A percentile compares a stretch with the other conserved stretches of the same genome.
Conservation (phyloP, 2,113 vertebrate genomes). For the Nansenia antarctica region DNA sequence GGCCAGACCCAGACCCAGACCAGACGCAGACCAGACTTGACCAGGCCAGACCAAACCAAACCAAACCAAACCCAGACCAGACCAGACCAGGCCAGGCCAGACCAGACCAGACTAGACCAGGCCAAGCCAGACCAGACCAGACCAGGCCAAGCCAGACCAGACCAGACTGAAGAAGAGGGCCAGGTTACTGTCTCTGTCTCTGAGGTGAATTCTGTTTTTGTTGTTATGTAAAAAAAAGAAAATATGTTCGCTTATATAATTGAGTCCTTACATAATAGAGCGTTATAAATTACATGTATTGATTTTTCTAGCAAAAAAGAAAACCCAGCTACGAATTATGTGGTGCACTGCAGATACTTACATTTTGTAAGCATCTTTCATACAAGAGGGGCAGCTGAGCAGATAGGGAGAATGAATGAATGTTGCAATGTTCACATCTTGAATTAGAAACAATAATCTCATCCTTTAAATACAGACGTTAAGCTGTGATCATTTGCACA, state of each 20-base stretch:
- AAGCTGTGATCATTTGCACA: slow-evolving; percentile 48
- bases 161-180: no score
- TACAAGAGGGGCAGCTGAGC: slow-evolving; percentile 54
- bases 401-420: slow-evolving; percentile 41
- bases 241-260: slow-evolving; percentile 60
- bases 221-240: slow-evolving; percentile 50
- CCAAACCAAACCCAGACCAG: no score
- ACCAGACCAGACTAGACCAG: no score
- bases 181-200: no score
- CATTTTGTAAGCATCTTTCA: slow-evolving; percentile 68
- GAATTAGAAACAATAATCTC: slow-evolving; percentile 66
- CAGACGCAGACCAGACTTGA: no score
- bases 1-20: no score
- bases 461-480: slow-evolving; percentile 43
- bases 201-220: slow-evolving; percentile 31
- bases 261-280: slow-evolving; percentile 45
- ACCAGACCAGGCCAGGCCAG: no score
- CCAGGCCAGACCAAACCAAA: no score
- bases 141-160: no score
- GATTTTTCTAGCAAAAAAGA: slow-evolving; percentile 46
- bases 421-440: slow-evolving; percentile 48
- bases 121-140: no score
- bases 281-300: slow-evolving; percentile 63
- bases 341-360: slow-evolving; percentile 75
- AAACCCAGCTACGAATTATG: slow-evolving; percentile 60